Base-by-base conservation (phyloP, 2,113 vertebrate genomes). In the Corythaixoides concolor region DNA sequence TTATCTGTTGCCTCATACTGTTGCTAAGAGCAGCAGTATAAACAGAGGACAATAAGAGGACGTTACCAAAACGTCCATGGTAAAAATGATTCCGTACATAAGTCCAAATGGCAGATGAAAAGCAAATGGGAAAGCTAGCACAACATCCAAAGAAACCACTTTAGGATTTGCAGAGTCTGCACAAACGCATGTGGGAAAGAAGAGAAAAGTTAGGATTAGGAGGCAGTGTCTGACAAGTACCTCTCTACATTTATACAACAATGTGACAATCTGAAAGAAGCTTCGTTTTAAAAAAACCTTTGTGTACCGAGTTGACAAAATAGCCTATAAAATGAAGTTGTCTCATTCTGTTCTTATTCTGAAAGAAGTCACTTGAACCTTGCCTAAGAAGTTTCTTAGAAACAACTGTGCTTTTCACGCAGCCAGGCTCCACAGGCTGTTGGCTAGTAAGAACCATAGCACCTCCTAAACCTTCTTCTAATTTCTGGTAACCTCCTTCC, bases 401-500 rank as follows among this genome's bases (percentile, higher is more conserved):
- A 69, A 74, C 43, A 28, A 83, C 43, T 28, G 15, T 73, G 59
- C 70, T 32, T 60, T 82, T 91, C 67, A 52, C 2, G 0, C 26
- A 64, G 58, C 32, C 87, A 72, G 74, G 58, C 76, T 72, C 66
- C 43, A 49, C 27, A 39, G 60, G 72, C 19, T 53, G 27, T 5
- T 52, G 56, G 52, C 35, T 81, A 86, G 22, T 63, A 76, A 67
- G 47, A 85, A 73, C 49, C 70, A 93, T 7, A 67, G 86, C 63
- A 86, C 15, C 59, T 92, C 62, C 90, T 70, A 90, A 92, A 64
- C n/a, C 33, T 69, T 73, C 93, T 72, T 66, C 56, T 41, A 37
- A 90, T 92, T 92, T 90, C 92, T 86, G 79, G 59, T 60, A 76
- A 58, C 50, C 76, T 93, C 88, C 78, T 90, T 90, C 90, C 67